Base-by-base conservation (phyloP, 2,113 vertebrate genomes). In the Phalacrocorax pelagicus region DNA sequence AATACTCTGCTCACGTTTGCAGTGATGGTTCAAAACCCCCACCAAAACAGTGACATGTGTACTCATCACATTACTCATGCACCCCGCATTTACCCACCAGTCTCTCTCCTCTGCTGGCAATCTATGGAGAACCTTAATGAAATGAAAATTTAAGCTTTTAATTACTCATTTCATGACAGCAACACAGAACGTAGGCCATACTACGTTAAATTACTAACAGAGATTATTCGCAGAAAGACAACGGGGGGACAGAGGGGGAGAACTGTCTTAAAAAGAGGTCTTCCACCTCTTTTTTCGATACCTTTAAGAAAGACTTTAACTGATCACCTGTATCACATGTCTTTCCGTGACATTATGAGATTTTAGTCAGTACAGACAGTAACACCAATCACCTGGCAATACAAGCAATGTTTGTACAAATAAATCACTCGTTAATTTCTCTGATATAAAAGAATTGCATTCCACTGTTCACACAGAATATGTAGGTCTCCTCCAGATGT, bases 51-150 rank as follows among this genome's bases (percentile, higher is more conserved):
- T 5, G 22, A 63, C 58, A 26, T 69, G 24, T 9, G 7, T 6
- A 29, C 10, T 77, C 34, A 26, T 9, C 9, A 2, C 12, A 22
- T 15, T 26, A 29, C 6, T 62, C 27, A 12, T 0, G 0, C 3
- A 36, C 10, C 29, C 2, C 0, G 2, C 30, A 11, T 42, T 42
- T 62, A 67, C 34, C 14, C 69, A 66, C 23, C 34, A 36, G 22
- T 9, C 23, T 73, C 62, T 67, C 59, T 81, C 18, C 42, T 84
- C 51, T 78, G 30, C 54, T 52, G 46, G n/a, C 6, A 84, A 59
- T 12, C 40, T 38, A 19, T 7, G 14, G 13, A 81, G 20, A 80
- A 86, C 44, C 14, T 74, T 61, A 59, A 47, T 5, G n/a, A 84
- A 89, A 73, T 57, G 4, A 65, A 93, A 59, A 93, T 30, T 8